A percentile compares a stretch with the other conserved stretches of the same genome.
Conservation (phyloP, 2,888 invertebrate genomes). For the Pyrrhia umbra region DNA sequence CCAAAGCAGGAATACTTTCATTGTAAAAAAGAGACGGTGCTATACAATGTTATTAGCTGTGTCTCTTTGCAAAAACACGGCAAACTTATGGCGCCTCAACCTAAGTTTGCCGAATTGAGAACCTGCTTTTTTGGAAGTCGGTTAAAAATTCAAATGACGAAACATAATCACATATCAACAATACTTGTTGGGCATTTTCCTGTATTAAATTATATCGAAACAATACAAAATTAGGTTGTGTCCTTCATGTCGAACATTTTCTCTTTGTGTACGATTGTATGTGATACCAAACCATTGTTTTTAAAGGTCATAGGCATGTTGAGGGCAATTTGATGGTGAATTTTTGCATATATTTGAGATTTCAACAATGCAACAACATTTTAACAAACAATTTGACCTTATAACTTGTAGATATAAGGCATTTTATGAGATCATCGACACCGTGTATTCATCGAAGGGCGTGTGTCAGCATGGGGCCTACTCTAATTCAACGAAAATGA, state of each 20-base stretch:
- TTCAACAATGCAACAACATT: too few relatives aligned
- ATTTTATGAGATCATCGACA: neutral
- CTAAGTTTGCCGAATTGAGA: too few relatives aligned
- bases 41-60: too few relatives aligned
- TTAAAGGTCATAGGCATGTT: neutral
- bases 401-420: neutral
- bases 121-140: too few relatives aligned
- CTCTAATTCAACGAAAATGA: too few relatives aligned
- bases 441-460: neutral
- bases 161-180: neutral
- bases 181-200: constrained; percentile 44
- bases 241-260: constrained; percentile 56
- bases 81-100: too few relatives aligned
- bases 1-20: too few relatives aligned
- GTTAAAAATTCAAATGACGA: neutral
- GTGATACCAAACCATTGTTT: constrained; percentile 51
- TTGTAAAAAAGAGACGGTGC: too few relatives aligned
- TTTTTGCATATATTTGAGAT: neutral
- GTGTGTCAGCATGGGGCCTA: too few relatives aligned
- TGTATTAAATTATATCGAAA: constrained; percentile 54
- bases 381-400: constrained; percentile 1
- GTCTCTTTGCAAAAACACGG: too few relatives aligned
- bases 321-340: neutral
- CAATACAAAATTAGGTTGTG: constrained; percentile 61
- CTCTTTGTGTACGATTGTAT: constrained; percentile 48